A percentile compares a stretch with the other conserved stretches of the same genome.
Conservation (phyloP, 2,113 vertebrate species). For the Lasiurus borealis region DNA sequence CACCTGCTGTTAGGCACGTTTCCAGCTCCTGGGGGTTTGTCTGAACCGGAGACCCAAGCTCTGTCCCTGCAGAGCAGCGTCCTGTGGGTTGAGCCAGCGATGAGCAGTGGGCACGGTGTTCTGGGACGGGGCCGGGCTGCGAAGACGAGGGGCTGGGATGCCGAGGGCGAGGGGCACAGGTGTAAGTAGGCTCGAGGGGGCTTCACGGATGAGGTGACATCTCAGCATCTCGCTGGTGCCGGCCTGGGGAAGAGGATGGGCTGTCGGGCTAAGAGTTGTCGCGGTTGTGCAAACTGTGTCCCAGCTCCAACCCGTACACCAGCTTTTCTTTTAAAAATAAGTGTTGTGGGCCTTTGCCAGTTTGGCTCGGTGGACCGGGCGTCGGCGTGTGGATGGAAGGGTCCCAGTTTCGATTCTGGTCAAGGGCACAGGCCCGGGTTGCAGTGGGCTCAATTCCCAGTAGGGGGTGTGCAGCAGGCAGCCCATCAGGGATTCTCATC, state of each 20-base stretch:
- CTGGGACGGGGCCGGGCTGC: accelerated
- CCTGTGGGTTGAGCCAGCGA: background rate
- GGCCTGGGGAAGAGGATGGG: accelerated
- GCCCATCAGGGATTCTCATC: no score
- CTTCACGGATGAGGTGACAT: background rate
- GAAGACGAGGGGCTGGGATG: background rate
- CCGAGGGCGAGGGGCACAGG: background rate
- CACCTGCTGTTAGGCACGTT: background rate
- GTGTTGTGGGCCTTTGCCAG: no score
- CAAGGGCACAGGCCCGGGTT: no score
- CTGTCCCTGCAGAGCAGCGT: background rate
- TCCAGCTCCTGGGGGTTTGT: background rate
- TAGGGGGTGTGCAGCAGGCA: no score
- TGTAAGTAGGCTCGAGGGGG: background rate
- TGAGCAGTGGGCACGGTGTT: accelerated
- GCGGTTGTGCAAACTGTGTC: background rate
- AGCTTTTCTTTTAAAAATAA: background rate
- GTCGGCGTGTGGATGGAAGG: no score
- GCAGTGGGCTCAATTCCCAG: no score
- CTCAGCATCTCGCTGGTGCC: background rate
- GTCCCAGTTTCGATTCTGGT: no score
- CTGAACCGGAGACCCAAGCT: background rate
- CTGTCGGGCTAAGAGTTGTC: background rate
- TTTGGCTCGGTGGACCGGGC: no score
- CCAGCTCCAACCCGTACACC: background rate